These are phyloP conservation scores for Formica exsecta DNA, from an alignment of 1,140 invertebrate genomes.

Conservation along the genomic window DNA sequence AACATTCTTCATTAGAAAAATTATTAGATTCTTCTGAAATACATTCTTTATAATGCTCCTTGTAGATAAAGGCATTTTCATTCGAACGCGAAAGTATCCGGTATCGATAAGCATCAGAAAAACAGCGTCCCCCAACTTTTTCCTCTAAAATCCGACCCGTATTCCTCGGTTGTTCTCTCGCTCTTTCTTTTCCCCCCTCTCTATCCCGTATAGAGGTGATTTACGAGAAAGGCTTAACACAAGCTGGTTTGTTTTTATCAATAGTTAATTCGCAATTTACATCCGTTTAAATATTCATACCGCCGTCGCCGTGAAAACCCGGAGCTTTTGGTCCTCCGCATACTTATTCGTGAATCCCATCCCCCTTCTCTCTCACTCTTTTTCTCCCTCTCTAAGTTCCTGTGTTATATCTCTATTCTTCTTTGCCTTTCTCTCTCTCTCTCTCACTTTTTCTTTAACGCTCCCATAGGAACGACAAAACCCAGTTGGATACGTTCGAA, in stretches of 20 bases:
- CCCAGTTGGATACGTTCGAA: conserved; percentile 71
- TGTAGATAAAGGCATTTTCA: conserved; percentile 16
- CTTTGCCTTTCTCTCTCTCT: conserved; percentile 30
- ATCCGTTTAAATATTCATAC: conserved; percentile 81
- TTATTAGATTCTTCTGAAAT: background rate
- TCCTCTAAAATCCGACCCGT: conserved; percentile 21
- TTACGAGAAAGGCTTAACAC: conserved; percentile 74
- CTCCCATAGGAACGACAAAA: conserved; percentile 60
- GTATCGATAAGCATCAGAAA: conserved; percentile 18
- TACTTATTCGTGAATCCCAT: conserved; percentile 70
- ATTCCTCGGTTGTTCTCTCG: conserved; percentile 22
- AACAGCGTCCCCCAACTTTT: background rate
- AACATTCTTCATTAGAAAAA: conserved; percentile 13
- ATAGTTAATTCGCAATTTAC: conserved; percentile 82
- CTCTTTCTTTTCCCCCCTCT: background rate
- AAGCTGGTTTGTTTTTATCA: conserved; percentile 80
- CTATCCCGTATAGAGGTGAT: conserved; percentile 65
- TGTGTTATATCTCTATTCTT: background rate
- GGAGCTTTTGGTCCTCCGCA: conserved; percentile 72
- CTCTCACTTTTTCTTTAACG: conserved; percentile 44
- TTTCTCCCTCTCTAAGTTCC: background rate
- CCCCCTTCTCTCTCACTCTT: background rate
- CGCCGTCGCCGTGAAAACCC: conserved; percentile 67
- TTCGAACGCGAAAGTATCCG: conserved; percentile 10
- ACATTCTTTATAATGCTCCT: background rate